Evolutionary conservation across 2,113 vertebrate species (phyloP), one percentile per base, ranked within the genome.

Genomic region (Pelobates fuscus): DNA sequence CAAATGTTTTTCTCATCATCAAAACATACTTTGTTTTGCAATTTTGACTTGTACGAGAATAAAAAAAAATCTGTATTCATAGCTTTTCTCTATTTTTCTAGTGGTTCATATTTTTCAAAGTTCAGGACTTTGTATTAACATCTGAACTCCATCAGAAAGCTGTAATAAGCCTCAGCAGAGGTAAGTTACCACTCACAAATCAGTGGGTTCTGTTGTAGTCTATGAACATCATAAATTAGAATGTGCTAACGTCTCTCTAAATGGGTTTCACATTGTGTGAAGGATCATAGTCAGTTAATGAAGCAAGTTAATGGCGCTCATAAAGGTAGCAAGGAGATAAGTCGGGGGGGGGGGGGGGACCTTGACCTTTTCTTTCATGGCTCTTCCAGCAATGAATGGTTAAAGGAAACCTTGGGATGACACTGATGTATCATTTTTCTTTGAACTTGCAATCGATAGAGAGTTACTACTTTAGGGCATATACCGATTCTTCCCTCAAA

Each of bases 61-160:
- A 60, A n/a, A 67, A 64, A 67, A 68, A 32, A 77, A 77, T 77
- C 73, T 61, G 64, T 77, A 77, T 77, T 77, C 73, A 77, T 77
- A 52, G 73, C 55, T 62, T 68, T 60, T 59, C 37, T 67, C 23
- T 49, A 20, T 44, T 60, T 44, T 70, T 46, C 63, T 41, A 68
- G 65, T 63, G n/a, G 24, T 27, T 77, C 58, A 61, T 77, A 64
- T 77, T 77, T 75, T 68, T 64, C 65, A 77, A 68, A 68, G 73
- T 68, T 66, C 73, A 77, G 43, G 73, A 64, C 73, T 68, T 61
- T 68, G 41, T 57, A 77, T 77, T 77, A 77, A 68, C 73, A 77
- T 77, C 73, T 77, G 73, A 77, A 77, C 73, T 77, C 73, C 57
- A 77, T 77, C 73, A 77, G 46, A 67, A 68, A 77, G 27, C 66